phyloP scores from a whole-genome alignment of 2,888 invertebrate genomes.

The Cephus pulcher region DNA sequence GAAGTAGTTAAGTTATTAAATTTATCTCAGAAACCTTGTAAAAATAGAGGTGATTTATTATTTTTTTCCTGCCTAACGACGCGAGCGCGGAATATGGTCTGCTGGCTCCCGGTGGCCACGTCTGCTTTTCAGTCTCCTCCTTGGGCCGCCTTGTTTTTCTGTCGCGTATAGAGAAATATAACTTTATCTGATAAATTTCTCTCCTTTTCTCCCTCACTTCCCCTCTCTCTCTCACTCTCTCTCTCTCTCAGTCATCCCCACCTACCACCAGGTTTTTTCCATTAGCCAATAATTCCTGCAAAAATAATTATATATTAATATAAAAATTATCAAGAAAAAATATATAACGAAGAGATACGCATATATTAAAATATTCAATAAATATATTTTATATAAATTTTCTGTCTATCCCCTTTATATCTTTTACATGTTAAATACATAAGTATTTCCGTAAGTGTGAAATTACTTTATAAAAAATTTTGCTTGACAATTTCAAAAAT shows the following conservation, averaged over 20 bases:
- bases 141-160: constrained; percentile 1
- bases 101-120: background rate
- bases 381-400: too few species aligned
- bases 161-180: background rate
- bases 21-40: constrained; percentile 52
- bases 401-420: too few species aligned
- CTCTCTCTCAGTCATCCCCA: constrained; percentile 23
- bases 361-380: too few species aligned
- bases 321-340: too few species aligned
- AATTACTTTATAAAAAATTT: too few species aligned
- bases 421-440: too few species aligned
- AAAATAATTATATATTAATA: background rate
- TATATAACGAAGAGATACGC: too few species aligned
- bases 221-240: constrained; percentile 10
- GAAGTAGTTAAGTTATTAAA: constrained; percentile 57
- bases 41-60: constrained; percentile 60
- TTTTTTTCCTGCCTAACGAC: constrained; percentile 61
- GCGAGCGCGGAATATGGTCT: constrained; percentile 57
- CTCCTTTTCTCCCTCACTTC: constrained; percentile 15
- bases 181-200: constrained; percentile 9
- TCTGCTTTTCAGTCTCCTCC: too few species aligned
- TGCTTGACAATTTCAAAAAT: too few species aligned
- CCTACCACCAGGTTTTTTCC: constrained; percentile 24
- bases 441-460: too few species aligned
- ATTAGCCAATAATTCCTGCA: constrained; percentile 30